Evolutionary conservation across 2,888 invertebrate genomes (phyloP), one percentile per base, ranked within the genome.

Genomic region (Galerucella nymphaeae): DNA sequence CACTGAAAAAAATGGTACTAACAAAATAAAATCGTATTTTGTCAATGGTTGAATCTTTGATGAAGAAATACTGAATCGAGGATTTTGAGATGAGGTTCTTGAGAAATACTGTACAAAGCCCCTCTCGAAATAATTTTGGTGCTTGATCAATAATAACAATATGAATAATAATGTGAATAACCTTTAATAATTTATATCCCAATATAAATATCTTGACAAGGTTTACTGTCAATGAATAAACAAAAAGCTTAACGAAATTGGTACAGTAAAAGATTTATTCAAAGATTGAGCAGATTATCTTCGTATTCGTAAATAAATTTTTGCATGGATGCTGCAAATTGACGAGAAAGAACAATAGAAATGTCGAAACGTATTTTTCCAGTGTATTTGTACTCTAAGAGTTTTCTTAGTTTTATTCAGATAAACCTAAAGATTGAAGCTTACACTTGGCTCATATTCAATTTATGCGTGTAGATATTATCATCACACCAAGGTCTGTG

Each of bases 381-480:
- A 59, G 59, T 59, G 59, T 59, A 59, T 14, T 38, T 8, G 9
- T 53, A 18, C 53, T 66, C 70, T 66, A 70, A 66, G 57, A 58
- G 69, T 70, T 73, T 58, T 67, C 63, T 64, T 66, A 70, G 67
- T 73, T 70, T 73, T 66, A 64, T 73, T 66, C 70, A 70, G 73
- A 73, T 70, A 73, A 66, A 57, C 63, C 67, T 70, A 23, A 45
- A 66, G 66, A 74, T 74, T 71, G 71, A 74, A 71, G 71, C 71
- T 30, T 71, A 74, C 68, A 71, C 71, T 74, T 67, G 66, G 73
- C 67, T 70, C 73, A 71, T 74, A 74, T 74, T 74, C 71, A 74
- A 70, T 74, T 74, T 71, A 74, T 74, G 74, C 71, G 67, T 74
- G 68, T 71, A 74, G 74, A 74, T 74, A 59, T 71, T 68, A 74